Conservation (phyloP, 2,797 vertebrate species). For the Gymnopithys bicolor region DNA sequence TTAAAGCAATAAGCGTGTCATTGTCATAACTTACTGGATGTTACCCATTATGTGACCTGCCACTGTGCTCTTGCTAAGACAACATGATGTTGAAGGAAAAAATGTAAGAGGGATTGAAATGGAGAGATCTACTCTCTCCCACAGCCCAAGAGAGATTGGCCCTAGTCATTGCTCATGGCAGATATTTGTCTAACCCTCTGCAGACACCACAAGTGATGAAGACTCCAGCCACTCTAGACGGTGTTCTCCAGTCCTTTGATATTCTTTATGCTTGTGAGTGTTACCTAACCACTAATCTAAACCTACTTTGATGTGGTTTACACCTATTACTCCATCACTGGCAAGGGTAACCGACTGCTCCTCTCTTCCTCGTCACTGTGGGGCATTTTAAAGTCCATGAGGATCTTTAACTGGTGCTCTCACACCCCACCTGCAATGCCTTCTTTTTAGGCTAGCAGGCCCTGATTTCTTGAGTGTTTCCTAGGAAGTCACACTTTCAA, state of each 20-base stretch:
- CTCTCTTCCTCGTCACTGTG: neutral
- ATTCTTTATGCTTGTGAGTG: neutral
- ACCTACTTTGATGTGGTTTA: neutral
- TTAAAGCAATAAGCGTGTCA: neutral
- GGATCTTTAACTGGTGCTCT: neutral
- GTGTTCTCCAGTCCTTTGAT: neutral
- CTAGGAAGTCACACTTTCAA: neutral
- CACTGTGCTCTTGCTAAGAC: neutral
- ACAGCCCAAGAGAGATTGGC: neutral
- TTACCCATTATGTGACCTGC: neutral
- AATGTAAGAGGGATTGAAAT: neutral
- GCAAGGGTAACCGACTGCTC: neutral
- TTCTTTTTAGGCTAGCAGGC: neutral
- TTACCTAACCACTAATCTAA: neutral
- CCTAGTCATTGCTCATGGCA: neutral
- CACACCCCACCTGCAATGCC: neutral
- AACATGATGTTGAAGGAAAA: neutral
- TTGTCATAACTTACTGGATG: neutral
- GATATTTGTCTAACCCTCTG: neutral
- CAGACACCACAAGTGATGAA: neutral
- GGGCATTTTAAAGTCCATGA: neutral
- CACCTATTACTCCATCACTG: neutral
- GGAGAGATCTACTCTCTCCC: neutral
- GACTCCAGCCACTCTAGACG: neutral
- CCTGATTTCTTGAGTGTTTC: neutral